These are phyloP conservation scores for Natator depressus DNA, from an alignment of 2,113 vertebrate species.

Conservation along the genomic window DNA sequence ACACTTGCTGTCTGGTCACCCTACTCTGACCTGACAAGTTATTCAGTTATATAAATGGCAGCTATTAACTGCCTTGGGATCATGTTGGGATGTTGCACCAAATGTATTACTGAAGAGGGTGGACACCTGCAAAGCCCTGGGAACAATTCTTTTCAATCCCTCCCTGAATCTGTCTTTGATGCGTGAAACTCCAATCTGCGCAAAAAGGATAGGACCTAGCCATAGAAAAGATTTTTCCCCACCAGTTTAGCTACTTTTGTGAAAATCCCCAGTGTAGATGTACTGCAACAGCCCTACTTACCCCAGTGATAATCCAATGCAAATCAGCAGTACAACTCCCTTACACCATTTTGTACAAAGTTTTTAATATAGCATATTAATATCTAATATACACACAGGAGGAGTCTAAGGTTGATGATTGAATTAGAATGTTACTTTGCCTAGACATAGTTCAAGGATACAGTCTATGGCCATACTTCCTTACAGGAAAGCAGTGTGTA, in stretches of 20 bases:
- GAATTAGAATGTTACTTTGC: too few relatives aligned
- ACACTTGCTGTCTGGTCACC: too few relatives aligned
- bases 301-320: too few relatives aligned
- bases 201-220: neutral
- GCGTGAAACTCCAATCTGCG: neutral
- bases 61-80: neutral
- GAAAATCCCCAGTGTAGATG: neutral
- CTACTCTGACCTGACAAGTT: neutral
- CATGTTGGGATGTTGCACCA: neutral
- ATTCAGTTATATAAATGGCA: neutral
- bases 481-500: too few relatives aligned
- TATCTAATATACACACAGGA: too few relatives aligned
- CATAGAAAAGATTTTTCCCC: neutral
- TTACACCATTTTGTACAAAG: too few relatives aligned
- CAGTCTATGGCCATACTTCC: too few relatives aligned
- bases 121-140: neutral
- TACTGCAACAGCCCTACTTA: neutral
- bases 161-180: neutral
- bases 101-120: neutral
- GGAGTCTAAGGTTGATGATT: too few relatives aligned
- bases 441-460: too few relatives aligned
- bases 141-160: neutral
- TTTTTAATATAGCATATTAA: too few relatives aligned
- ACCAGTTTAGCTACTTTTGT: neutral
- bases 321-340: too few relatives aligned